Evolutionary conservation across 2,888 invertebrate genomes (phyloP), one percentile per base, ranked within the genome.

Genomic region (Sarcophaga subvicina): DNA sequence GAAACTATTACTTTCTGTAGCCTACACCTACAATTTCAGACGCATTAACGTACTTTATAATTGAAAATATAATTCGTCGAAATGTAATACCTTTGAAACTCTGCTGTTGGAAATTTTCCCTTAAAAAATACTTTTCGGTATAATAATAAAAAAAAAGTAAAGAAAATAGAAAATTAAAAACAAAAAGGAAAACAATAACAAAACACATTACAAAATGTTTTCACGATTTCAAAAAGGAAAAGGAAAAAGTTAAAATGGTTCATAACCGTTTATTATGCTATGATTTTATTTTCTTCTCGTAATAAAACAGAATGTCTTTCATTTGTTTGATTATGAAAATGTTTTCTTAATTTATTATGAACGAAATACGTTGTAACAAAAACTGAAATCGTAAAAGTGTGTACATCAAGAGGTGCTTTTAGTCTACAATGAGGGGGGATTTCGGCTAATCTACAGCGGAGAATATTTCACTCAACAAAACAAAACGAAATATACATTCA

Each of bases 341-440:
- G 77, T 73, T 78, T 72, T 73, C 70, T 78, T 81, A 85, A 81
- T 73, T 78, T 75, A 85, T 81, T 81, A 37, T 27, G 12, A 8
- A 67, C 62, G 27, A 17, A 62, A 64, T 17, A 59, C 11, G 37
- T 10, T n/a, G 45, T 69, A 76, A 75, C 63, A 66, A 70, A 49
- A 49, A 78, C 22, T 47, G 45, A 69, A 75, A 70, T 70, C 59
- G 75, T 76, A 80, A 83, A 78, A 81, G 45, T 67, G 59, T 49
- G 60, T 75, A 47, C 60, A 37, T 59, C 20, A 81, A 67, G 54
- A 84, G 80, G 79, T 80, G 64, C 76, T 64, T 11, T 37, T 54
- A 69, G 63, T 37, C 3, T 37, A 2, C 37, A 37, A 37, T 37
- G 37, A 2, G 37, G 37, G 8, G 8, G 10, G 8, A 37, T 10